Evolutionary conservation across 2,113 vertebrate species (phyloP).

Genomic region (Ameiurus melas): DNA sequence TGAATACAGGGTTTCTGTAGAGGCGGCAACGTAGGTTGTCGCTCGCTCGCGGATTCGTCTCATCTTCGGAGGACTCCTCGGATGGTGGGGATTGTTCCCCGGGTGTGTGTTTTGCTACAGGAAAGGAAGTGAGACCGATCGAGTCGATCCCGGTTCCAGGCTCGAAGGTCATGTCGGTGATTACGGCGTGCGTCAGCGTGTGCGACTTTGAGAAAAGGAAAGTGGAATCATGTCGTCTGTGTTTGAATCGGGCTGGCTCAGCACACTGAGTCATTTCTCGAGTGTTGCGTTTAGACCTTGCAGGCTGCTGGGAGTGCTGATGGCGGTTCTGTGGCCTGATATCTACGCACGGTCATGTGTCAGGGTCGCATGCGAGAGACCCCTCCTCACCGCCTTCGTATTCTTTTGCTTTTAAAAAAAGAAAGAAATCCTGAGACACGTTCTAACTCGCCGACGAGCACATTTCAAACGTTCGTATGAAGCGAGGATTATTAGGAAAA

Average conservation of each 20-base stretch:
- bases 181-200: background rate
- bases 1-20: background rate
- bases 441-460: background rate
- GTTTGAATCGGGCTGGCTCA: background rate
- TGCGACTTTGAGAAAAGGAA: background rate
- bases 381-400: too few relatives aligned
- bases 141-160: background rate
- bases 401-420: too few relatives aligned
- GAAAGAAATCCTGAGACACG: too few relatives aligned
- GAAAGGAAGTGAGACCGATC: background rate
- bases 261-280: conserved; percentile 7
- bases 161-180: conserved; percentile 6
- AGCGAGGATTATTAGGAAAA: background rate
- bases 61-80: background rate
- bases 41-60: background rate
- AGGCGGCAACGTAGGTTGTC: background rate
- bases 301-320: background rate
- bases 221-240: background rate
- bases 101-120: background rate
- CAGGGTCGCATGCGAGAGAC: background rate
- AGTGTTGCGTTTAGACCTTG: background rate
- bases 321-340: background rate
- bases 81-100: background rate
- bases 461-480: background rate
- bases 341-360: background rate